Base-by-base conservation (phyloP, 2,113 vertebrate genomes). In the Morone chrysops region DNA sequence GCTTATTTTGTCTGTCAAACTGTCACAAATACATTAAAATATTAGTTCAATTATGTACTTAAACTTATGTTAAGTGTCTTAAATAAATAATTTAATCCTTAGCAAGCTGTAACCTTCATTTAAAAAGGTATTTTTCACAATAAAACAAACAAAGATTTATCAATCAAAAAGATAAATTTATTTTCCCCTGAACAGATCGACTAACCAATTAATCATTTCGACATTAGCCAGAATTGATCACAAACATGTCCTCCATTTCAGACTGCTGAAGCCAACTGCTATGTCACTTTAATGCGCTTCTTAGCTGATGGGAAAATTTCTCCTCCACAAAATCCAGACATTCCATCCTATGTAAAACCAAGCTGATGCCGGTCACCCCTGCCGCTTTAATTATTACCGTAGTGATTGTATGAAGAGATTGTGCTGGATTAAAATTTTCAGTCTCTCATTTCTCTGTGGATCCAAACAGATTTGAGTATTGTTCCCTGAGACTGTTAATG, bases 261-360 rank as follows among this genome's bases (percentile, higher is more conserved):
- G 41, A 5, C 57, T 47, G 9, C 70, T 36, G 9, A 4, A 8
- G 17, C 31, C 68, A 38, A 25, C 40, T 13, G 10, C 6, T 71
- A n/a, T 56, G 13, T 31, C 18, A 11, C 48, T 67, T 72, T 43
- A 50, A 70, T 18, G 0, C 12, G 10, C 62, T 50, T 67, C 16
- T 47, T 74, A 86, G 84, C 78, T 70, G 38, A 25, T 78, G 78
- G 78, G 71, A 87, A 86, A 81, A 79, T 78, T 71, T 80, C 43
- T 43, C 20, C 41, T 66, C 2, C 41, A 40, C 8, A 76, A 67
- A 75, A 81, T 62, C 75, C 57, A 48, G 57, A 57, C 43, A 80
- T 31, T 72, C 13, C 45, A 13, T 14, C 69, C 51, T 6, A 22
- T 59, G 36, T 8, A 31, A 59, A 57, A 80, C 8, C 20, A 48